These are phyloP conservation scores for Tangara arthus DNA, from an alignment of 2,797 vertebrate species.

Conservation along the genomic window DNA sequence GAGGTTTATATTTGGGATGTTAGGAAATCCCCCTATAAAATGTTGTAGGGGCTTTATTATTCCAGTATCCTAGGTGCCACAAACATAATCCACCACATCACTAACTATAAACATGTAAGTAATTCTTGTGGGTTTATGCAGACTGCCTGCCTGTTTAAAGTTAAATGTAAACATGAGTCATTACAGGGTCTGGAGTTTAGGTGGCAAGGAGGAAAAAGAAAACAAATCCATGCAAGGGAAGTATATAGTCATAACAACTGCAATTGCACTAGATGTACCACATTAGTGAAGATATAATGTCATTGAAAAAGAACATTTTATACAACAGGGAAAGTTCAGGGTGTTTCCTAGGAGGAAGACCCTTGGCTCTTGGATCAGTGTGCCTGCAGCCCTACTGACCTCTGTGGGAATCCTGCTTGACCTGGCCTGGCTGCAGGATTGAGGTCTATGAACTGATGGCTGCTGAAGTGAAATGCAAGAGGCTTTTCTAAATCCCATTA, in stretches of 20 bases:
- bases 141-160: not conserved
- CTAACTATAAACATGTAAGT: conserved; percentile 12
- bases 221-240: not conserved
- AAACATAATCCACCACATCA: not conserved
- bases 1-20: not conserved
- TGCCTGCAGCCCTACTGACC: not conserved
- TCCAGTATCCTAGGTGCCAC: not conserved
- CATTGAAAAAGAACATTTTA: not conserved
- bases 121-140: not conserved
- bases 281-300: not conserved
- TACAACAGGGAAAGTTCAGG: not conserved
- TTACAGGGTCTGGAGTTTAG: conserved; percentile 7
- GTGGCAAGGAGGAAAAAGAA: not conserved
- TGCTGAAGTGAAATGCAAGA: not conserved
- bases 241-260: not conserved
- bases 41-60: not conserved
- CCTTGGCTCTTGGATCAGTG: not conserved
- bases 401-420: not conserved
- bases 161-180: conserved; percentile 10
- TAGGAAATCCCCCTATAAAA: not conserved
- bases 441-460: not conserved
- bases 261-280: not conserved
- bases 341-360: not conserved
- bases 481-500: not conserved
- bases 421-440: not conserved